A percentile compares a stretch with the other conserved stretches of the same genome.
Conservation (phyloP, 2,113 vertebrate genomes). For the Crotalus viridis region DNA sequence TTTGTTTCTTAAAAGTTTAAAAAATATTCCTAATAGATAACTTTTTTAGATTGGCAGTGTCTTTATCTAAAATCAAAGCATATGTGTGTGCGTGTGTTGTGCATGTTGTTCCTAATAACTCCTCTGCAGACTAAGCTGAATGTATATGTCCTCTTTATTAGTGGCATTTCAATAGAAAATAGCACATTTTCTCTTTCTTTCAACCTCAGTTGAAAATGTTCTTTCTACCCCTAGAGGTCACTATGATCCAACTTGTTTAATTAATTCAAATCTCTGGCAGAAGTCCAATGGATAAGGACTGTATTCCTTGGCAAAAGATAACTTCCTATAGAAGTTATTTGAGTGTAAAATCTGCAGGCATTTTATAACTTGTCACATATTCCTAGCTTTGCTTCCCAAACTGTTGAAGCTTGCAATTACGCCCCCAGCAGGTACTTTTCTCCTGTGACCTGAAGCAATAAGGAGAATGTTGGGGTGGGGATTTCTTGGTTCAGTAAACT, state of each 20-base stretch:
- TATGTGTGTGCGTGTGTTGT: background rate
- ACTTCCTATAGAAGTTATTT: background rate
- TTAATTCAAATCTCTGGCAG: background rate
- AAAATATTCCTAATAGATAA: background rate
- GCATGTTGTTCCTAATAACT: background rate
- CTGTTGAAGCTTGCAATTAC: background rate
- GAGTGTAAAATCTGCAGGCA: background rate
- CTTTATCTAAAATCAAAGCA: background rate
- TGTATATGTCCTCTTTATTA: slow-evolving; percentile 56
- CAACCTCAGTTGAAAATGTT: slow-evolving; percentile 33
- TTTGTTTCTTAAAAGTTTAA: background rate
- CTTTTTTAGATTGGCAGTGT: background rate
- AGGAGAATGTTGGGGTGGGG: background rate
- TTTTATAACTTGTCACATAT: background rate
- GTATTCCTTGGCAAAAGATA: accelerated
- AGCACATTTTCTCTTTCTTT: background rate
- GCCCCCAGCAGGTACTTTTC: background rate
- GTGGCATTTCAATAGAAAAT: background rate
- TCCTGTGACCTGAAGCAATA: background rate
- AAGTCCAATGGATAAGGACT: accelerated
- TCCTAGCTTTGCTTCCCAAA: background rate
- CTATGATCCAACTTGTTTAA: slow-evolving; percentile 56
- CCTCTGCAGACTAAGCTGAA: slow-evolving; percentile 38
- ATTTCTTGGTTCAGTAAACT: background rate
- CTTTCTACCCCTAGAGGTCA: slow-evolving; percentile 71